Percentiles rank a stretch among this genome's conserved stretches.
Evolutionary conservation across 1,140 invertebrate genomes (phyloP).

Genomic region (Euwallacea fornicatus): DNA sequence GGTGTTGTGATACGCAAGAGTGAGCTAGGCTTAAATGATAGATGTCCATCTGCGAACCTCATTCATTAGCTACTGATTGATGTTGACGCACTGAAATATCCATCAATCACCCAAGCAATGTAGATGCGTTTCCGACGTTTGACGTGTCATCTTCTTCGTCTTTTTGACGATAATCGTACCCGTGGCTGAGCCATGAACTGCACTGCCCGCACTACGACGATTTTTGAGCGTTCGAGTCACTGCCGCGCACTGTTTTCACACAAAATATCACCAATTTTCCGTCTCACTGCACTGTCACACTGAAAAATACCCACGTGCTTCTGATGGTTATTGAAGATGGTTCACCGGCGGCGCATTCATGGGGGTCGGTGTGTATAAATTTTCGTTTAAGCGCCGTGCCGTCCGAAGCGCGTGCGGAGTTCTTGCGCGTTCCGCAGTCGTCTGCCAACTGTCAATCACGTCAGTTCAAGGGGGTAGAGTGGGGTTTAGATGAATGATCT

Average conservation of each 20-base stretch:
- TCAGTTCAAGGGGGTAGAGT: conserved; percentile 57
- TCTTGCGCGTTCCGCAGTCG: conserved; percentile 66
- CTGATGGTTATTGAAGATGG: conserved; percentile 38
- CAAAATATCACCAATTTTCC: conserved; percentile 38
- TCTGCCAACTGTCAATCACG: conserved; percentile 70
- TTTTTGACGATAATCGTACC: conserved; percentile 55
- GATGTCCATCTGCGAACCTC: conserved; percentile 30
- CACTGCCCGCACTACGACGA: conserved; percentile 58
- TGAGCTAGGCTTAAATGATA: conserved; percentile 34
- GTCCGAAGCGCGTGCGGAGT: conserved; percentile 53
- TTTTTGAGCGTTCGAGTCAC: conserved; percentile 46
- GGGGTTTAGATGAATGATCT: conserved; percentile 57
- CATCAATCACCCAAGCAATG: conserved; percentile 35
- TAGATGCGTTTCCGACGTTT: conserved; percentile 22
- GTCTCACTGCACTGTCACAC: conserved; percentile 48
- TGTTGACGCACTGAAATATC: conserved; percentile 31
- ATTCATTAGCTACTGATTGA: conserved; percentile 40
- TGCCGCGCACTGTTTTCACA: conserved; percentile 51
- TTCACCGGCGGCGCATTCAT: conserved; percentile 43
- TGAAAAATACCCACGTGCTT: conserved; percentile 43
- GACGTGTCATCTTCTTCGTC: conserved; percentile 41
- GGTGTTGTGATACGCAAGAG: conserved; percentile 31
- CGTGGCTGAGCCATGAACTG: conserved; percentile 68
- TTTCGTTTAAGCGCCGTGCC: conserved; percentile 43
- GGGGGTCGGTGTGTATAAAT: conserved; percentile 45